A percentile compares a stretch with the other conserved stretches of the same genome.
Conservation (phyloP, 2,888 invertebrate genomes). For the Chrysodeixis includens region DNA sequence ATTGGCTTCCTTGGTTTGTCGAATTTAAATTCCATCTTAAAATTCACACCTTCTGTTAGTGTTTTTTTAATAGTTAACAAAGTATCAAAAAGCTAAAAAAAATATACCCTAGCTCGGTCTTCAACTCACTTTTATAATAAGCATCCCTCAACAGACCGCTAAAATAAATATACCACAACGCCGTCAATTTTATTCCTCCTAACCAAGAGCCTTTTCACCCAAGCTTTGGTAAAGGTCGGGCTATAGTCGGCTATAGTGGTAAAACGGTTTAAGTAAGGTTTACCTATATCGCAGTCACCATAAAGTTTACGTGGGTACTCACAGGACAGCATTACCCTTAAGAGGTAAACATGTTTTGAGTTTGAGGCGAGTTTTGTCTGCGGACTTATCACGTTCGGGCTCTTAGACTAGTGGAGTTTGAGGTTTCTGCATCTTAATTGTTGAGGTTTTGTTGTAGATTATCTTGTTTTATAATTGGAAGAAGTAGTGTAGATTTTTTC, state of each 20-base stretch:
- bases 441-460: not conserved
- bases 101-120: no score
- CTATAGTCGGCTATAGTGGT: constrained; percentile 27
- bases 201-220: constrained; percentile 37
- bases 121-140: no score
- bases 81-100: no score
- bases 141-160: no score
- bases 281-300: constrained; percentile 10
- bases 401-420: not conserved
- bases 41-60: no score
- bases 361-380: constrained; percentile 8
- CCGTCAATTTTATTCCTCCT: not conserved
- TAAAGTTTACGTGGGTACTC: constrained; percentile 36
- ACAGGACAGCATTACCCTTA: constrained; percentile 36
- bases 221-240: constrained; percentile 41
- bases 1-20: no score
- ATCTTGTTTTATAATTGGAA: not conserved
- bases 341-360: constrained; percentile 11
- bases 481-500: no score
- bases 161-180: not conserved
- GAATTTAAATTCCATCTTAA: no score
- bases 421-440: not conserved
- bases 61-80: no score
- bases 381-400: not conserved
- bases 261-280: constrained; percentile 47